Base-by-base conservation (phyloP, 2,113 vertebrate genomes). In the Gadus macrocephalus region DNA sequence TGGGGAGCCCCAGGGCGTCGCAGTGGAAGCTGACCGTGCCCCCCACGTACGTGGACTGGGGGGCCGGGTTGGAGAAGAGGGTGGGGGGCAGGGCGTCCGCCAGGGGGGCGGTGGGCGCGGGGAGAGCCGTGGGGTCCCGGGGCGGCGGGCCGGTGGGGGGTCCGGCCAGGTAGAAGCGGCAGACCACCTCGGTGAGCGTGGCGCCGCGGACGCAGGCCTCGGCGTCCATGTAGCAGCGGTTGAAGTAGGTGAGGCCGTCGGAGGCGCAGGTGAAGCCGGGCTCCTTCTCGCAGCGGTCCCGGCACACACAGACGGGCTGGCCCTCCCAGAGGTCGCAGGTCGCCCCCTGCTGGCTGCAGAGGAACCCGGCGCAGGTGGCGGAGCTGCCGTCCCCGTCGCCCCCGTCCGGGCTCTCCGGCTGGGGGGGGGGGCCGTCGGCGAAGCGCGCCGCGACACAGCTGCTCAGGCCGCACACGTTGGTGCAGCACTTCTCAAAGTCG, bases 191-290 rank as follows among this genome's bases (percentile, higher is more conserved):
- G 0, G 88, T 93, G 66, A 99, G 83, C 11, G 85, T 92, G 67
- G 93, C 93, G 2, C 96, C 95, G 0, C 93, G 92, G 65, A 95
- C 88, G 74, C 96, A 99, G 2, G 96, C 96, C 85, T 99, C 97
- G 0, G 95, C 96, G 0, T 99, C 97, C 96, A 98, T 97, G 91
- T 96, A 99, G 92, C 97, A 99, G 76, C 90, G 95, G 87, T 99
- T 99, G 83, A 98, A 99, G 84, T 99, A 99, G 5, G 96, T 98
- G 86, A 98, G 93, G 58, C 96, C 96, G 0, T 99, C 97, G 0
- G 97, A 98, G 25, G 96, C 96, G 0, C 96, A 98, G 1, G 96
- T 99, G 87, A 99, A 99, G 78, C 91, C 95, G 72, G 97, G 97
- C 76, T 98, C 96, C 72, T 97, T 98, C 81, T 96, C 96, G 0